These are phyloP conservation scores for Amblyornis subalaris DNA, from an alignment of 2,113 vertebrate genomes.

Conservation along the genomic window DNA sequence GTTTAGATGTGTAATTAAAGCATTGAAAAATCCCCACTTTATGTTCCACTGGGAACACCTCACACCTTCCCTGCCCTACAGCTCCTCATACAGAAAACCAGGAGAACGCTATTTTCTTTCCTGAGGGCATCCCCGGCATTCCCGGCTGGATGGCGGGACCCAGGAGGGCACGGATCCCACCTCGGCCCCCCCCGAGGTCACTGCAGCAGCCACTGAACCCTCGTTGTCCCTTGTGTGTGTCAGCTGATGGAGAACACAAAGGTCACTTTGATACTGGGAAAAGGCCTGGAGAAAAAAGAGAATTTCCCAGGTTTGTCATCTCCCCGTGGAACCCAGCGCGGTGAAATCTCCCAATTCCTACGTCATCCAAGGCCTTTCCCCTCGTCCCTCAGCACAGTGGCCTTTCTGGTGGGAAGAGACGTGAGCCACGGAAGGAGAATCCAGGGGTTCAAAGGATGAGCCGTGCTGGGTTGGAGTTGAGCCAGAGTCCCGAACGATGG, in stretches of 20 bases:
- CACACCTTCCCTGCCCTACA: fast-evolving
- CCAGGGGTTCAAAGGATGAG: neutral
- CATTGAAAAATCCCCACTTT: neutral
- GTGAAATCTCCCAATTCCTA: neutral
- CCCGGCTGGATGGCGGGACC: neutral
- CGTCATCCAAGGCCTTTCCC: neutral
- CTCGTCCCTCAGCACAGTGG: neutral
- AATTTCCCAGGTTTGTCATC: neutral
- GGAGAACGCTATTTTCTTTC: neutral
- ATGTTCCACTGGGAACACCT: fast-evolving
- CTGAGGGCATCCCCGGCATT: fast-evolving
- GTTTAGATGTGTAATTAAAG: neutral
- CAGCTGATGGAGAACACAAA: neutral
- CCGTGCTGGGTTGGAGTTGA: neutral
- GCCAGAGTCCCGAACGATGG: neutral
- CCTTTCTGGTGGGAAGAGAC: neutral
- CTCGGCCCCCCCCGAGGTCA: fast-evolving
- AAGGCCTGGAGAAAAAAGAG: neutral
- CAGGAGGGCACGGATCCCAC: neutral
- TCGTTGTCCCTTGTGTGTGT: neutral
- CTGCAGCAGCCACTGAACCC: fast-evolving
- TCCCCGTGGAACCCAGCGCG: neutral
- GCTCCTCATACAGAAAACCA: neutral
- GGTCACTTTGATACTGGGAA: neutral
- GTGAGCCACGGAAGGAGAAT: neutral